These are phyloP conservation scores for Cyprinodon variegatus DNA, from an alignment of 2,113 vertebrate species.

Conservation along the genomic window DNA sequence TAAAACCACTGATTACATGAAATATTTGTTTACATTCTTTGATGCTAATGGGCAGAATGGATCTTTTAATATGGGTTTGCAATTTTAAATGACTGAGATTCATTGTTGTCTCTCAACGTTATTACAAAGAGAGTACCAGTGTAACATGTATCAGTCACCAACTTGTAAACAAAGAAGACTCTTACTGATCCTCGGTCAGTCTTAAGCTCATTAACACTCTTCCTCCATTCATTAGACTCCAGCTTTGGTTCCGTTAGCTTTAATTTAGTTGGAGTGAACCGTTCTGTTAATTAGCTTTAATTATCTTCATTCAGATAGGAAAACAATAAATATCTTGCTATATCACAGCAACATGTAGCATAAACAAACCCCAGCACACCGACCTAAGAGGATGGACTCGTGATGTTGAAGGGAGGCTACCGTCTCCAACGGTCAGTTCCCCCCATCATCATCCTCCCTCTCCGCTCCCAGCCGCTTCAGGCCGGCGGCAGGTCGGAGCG, in stretches of 20 bases:
- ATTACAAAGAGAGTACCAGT: not conserved
- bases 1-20: not conserved
- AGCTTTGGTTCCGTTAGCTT: not conserved
- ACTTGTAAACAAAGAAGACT: not conserved
- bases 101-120: no score
- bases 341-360: conserved; percentile 4
- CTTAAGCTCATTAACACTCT: conserved; percentile 55
- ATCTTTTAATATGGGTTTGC: no score
- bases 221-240: conserved; percentile 9
- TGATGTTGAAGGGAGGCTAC: not conserved
- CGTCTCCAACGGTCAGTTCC: conserved; percentile 10
- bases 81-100: no score
- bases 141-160: not conserved
- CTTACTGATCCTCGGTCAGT: conserved; percentile 6
- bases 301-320: not conserved
- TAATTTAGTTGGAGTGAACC: not conserved
- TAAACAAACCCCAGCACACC: not conserved
- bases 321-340: not conserved
- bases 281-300: not conserved
- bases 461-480: not conserved
- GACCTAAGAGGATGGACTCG: conserved; percentile 29
- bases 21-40: not conserved
- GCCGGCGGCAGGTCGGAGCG: not conserved
- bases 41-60: not conserved
- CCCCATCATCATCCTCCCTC: no score